Evolutionary conservation across 2,888 invertebrate species (phyloP).

Genomic region (Nephrotoma flavescens): DNA sequence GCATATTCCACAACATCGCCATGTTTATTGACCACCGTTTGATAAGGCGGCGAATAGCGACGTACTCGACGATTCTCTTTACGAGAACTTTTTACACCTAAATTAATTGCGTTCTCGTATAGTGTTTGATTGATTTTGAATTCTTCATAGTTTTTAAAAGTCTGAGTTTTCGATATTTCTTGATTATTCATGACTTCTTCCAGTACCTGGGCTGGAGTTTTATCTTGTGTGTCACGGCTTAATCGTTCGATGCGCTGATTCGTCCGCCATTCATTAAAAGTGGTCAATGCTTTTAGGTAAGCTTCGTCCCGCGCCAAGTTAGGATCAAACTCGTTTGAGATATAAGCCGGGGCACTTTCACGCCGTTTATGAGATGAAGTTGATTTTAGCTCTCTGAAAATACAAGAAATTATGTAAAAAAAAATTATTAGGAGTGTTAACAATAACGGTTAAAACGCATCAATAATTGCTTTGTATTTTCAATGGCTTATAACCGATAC

Average conservation of each 20-base stretch:
- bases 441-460: not conserved
- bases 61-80: conserved; percentile 1
- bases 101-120: conserved; percentile 4
- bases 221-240: not conserved
- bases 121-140: conserved; percentile 7
- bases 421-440: not conserved
- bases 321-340: conserved; percentile 9
- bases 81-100: not conserved
- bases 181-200: not conserved
- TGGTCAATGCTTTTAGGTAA: conserved; percentile 16
- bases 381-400: conserved; percentile 16
- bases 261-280: conserved; percentile 18
- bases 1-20: conserved; percentile 19
- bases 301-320: conserved; percentile 16
- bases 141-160: not conserved
- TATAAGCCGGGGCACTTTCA: conserved; percentile 16
- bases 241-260: conserved; percentile 9
- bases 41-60: conserved; percentile 13
- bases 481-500: not conserved
- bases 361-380: conserved; percentile 15
- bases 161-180: not conserved
- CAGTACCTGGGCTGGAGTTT: not conserved
- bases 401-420: not conserved
- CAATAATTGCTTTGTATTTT: not conserved
- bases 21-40: conserved; percentile 17